A percentile compares a stretch with the other conserved stretches of the same genome.
Conservation (phyloP, 2,113 vertebrate species). For the Pontoporia blainvillei region DNA sequence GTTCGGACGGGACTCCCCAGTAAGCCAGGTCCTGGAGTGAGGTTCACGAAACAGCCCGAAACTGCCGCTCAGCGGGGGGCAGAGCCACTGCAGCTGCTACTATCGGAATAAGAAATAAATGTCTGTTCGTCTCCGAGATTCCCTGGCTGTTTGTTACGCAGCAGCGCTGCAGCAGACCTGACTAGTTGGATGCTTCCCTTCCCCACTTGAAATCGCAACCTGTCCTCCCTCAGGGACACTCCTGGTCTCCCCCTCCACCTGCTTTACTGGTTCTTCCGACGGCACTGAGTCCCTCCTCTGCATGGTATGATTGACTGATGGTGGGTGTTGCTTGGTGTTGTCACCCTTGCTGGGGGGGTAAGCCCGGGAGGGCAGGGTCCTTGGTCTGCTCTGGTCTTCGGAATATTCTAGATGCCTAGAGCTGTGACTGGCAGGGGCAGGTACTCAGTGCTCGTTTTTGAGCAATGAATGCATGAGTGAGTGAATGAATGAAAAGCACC, state of each 20-base stretch:
- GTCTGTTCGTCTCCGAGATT: fast-evolving
- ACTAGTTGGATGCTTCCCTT: no score
- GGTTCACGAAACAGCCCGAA: fast-evolving
- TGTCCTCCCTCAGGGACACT: not conserved
- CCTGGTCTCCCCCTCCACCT: no score
- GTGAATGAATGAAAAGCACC: not conserved
- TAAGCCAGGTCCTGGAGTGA: not conserved
- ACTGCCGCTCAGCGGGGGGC: not conserved
- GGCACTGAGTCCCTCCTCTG: not conserved
- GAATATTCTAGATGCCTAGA: not conserved
- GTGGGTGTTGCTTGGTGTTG: fast-evolving
- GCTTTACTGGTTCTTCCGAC: no score
- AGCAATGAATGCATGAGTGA: not conserved
- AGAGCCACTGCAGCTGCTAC: not conserved
- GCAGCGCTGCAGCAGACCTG: not conserved
- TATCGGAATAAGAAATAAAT: not conserved
- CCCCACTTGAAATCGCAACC: not conserved
- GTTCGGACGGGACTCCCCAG: not conserved
- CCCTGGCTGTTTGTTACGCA: not conserved
- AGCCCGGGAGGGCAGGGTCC: not conserved
- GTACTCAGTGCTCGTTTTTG: not conserved
- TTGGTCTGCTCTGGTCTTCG: not conserved
- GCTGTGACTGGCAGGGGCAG: not conserved
- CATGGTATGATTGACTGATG: fast-evolving
- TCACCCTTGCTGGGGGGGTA: not conserved